These are phyloP conservation scores for Xiphydria camelus DNA, from an alignment of 2,888 invertebrate genomes.

Conservation along the genomic window DNA sequence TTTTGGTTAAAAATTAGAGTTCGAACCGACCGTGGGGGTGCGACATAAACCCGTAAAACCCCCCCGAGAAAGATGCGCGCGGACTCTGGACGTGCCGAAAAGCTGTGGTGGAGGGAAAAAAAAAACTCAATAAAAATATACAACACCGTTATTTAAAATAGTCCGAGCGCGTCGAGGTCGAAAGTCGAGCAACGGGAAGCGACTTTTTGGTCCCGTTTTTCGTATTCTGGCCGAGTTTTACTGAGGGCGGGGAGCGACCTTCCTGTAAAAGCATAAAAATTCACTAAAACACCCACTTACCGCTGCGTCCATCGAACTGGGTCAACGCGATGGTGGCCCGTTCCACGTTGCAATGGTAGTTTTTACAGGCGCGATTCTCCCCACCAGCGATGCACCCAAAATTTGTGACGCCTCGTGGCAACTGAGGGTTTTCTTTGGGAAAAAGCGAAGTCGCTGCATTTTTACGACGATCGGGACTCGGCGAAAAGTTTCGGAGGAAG, in stretches of 20 bases:
- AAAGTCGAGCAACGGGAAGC: conserved; percentile 47
- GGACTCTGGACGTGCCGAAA: conserved; percentile 5
- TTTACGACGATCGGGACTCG: too few relatives aligned
- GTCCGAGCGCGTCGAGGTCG: conserved; percentile 39
- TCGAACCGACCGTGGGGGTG: conserved; percentile 20
- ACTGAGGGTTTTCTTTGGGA: too few relatives aligned
- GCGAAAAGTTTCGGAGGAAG: too few relatives aligned
- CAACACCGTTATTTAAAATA: conserved; percentile 52
- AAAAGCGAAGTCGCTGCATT: too few relatives aligned
- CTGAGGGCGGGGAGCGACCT: conserved; percentile 7
- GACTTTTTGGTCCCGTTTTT: conserved; percentile 45
- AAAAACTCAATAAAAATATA: conserved; percentile 47
- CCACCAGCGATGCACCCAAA: too few relatives aligned
- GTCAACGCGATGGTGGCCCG: too few relatives aligned
- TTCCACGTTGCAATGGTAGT: too few relatives aligned
- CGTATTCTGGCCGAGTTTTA: conserved; percentile 29
- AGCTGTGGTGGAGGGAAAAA: conserved; percentile 1
- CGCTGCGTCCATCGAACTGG: neutral
- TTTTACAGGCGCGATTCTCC: too few relatives aligned
- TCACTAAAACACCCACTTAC: neutral
- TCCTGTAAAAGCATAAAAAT: conserved; percentile 44
- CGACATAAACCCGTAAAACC: conserved; percentile 33
- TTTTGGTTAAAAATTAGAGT: conserved; percentile 54
- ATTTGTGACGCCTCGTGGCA: too few relatives aligned
- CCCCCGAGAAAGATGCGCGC: conserved; percentile 11